Evolutionary conservation across 2,888 invertebrate species (phyloP).

Genomic region (Rhagium mordax): DNA sequence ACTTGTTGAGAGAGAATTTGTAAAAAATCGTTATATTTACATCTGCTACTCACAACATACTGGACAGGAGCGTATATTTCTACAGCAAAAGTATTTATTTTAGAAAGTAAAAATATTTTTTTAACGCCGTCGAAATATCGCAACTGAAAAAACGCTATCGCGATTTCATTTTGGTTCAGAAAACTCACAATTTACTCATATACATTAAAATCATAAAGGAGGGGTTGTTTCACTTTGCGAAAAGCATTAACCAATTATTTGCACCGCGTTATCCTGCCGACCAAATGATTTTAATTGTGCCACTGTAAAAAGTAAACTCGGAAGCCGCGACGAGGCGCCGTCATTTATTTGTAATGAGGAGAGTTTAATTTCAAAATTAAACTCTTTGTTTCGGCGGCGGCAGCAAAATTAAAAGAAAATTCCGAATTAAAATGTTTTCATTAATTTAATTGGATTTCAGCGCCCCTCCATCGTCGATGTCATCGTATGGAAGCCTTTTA

Average conservation of each 20-base stretch:
- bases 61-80: background rate
- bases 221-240: too few species aligned
- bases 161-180: too few species aligned
- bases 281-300: background rate
- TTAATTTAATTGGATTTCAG: background rate
- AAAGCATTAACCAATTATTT: too few species aligned
- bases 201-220: too few species aligned
- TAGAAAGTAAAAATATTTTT: background rate
- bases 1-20: slow-evolving; percentile 1
- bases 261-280: background rate
- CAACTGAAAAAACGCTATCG: background rate
- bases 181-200: too few species aligned
- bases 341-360: background rate
- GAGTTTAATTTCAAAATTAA: background rate
- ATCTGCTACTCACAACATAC: background rate
- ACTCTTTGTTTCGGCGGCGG: background rate
- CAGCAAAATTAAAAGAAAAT: background rate
- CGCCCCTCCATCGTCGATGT: background rate
- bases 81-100: background rate
- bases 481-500: background rate
- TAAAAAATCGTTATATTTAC: background rate
- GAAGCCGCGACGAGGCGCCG: background rate
- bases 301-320: background rate
- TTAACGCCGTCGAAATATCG: background rate
- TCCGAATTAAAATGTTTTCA: background rate